Evolutionary conservation across 2,113 vertebrate species (phyloP).

Genomic region (Apteryx owenii): DNA sequence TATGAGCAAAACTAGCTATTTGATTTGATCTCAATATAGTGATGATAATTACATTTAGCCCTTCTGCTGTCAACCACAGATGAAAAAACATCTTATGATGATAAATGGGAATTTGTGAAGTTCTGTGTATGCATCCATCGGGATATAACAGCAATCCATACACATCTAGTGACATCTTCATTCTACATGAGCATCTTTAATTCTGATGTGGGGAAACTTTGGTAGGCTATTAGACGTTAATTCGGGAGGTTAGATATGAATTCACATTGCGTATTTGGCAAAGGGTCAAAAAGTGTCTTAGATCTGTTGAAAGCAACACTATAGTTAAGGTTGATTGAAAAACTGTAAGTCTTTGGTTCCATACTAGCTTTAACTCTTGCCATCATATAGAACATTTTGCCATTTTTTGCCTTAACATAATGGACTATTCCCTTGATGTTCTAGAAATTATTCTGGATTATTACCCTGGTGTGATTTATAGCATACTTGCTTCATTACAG

Average conservation of each 20-base stretch:
- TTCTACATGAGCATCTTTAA: neutral
- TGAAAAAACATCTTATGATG: neutral
- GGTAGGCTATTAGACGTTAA: neutral
- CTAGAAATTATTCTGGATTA: neutral
- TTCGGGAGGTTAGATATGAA: neutral
- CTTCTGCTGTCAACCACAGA: neutral
- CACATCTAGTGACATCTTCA: neutral
- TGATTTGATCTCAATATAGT: neutral
- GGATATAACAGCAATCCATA: neutral
- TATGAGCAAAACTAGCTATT: neutral
- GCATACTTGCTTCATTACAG: neutral
- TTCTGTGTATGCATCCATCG: neutral
- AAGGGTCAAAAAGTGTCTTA: neutral
- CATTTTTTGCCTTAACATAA: neutral
- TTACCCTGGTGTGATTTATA: neutral
- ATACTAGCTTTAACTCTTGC: neutral
- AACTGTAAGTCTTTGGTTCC: neutral
- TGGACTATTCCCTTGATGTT: neutral
- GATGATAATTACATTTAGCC: neutral
- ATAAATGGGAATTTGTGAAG: neutral
- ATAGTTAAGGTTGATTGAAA: neutral
- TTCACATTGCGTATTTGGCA: neutral
- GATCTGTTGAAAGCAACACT: neutral
- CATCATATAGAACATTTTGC: neutral
- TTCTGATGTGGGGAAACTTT: neutral